Conservation (phyloP, 1,140 invertebrate genomes). For the Elymnias hypermnestra region DNA sequence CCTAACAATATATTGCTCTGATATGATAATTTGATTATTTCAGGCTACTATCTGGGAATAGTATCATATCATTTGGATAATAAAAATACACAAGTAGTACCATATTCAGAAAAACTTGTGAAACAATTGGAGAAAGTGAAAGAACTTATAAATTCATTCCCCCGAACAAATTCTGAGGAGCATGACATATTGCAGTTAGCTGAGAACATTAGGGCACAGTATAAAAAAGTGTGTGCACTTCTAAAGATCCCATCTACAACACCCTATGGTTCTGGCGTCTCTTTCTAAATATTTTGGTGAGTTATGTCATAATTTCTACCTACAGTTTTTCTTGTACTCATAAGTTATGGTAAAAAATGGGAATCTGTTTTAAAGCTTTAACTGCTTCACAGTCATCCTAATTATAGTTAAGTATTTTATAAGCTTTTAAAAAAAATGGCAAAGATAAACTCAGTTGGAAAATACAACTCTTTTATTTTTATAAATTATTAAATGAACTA, state of each 20-base stretch:
- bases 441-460: too few relatives aligned
- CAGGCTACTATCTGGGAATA: conserved; percentile 77
- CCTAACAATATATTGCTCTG: too few relatives aligned
- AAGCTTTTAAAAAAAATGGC: too few relatives aligned
- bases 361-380: too few relatives aligned
- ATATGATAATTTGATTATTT: conserved; percentile 18
- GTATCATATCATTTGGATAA: conserved; percentile 52
- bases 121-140: conserved; percentile 77
- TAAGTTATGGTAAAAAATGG: too few relatives aligned
- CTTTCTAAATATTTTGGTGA: conserved; percentile 46
- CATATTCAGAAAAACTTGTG: conserved; percentile 72
- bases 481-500: too few relatives aligned
- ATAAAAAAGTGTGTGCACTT: conserved; percentile 81
- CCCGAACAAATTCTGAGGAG: conserved; percentile 78
- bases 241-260: conserved; percentile 77
- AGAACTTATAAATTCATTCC: conserved; percentile 80
- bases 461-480: too few relatives aligned
- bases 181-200: conserved; percentile 79
- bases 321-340: too few relatives aligned
- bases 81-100: conserved; percentile 30
- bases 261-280: conserved; percentile 68
- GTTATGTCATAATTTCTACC: conserved; percentile 1
- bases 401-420: too few relatives aligned
- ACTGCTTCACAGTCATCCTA: too few relatives aligned
- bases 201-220: conserved; percentile 80